Evolutionary conservation across 2,888 invertebrate genomes (phyloP), one percentile per base, ranked within the genome.

Genomic region (Melitaea athalia): DNA sequence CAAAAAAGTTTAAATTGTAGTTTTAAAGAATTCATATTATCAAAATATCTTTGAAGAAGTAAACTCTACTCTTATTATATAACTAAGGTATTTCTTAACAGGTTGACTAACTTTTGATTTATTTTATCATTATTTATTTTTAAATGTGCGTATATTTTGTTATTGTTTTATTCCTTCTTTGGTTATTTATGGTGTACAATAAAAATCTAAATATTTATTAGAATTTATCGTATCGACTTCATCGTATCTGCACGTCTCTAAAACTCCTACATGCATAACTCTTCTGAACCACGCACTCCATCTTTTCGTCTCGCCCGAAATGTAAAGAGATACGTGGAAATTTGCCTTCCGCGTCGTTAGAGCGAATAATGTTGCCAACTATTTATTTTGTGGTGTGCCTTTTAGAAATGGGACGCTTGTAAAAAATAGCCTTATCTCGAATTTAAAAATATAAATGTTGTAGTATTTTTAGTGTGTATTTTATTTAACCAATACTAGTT

Each of bases 331-430:
- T 81, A 81, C 82, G 72, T 75, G 80, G 75, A 84, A 86, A 86
- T 87, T 85, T 85, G 86, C 86, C 86, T 86, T 84, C 79, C 78
- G 79, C 80, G 74, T 82, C 85, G 86, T 84, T 85, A 85, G 83
- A 85, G 84, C 85, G 86, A 83, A 85, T 87, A 87, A 87, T 86
- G 82, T 84, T 80, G 76, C 82, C 80, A 84, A 84, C 85, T 87
- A 85, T 86, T 87, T 82, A 80, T 82, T 80, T 79, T 75, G 73
- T 69, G 73, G 74, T 69, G 68, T 70, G 72, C 75, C 72, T 74
- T 71, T 69, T 69, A 63, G 70, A 64, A 62, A 55, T 47, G 5
- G 60, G 43, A 59, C 62, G 66, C 67, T 73, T 74, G 70, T 64
- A 71, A 72, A 69, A 69, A 65, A 43, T 53, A 55, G 50, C 64